Percentiles rank a stretch among this genome's conserved stretches.
Conservation (phyloP, 2,888 invertebrate genomes). For the Augochlorella aurata region DNA sequence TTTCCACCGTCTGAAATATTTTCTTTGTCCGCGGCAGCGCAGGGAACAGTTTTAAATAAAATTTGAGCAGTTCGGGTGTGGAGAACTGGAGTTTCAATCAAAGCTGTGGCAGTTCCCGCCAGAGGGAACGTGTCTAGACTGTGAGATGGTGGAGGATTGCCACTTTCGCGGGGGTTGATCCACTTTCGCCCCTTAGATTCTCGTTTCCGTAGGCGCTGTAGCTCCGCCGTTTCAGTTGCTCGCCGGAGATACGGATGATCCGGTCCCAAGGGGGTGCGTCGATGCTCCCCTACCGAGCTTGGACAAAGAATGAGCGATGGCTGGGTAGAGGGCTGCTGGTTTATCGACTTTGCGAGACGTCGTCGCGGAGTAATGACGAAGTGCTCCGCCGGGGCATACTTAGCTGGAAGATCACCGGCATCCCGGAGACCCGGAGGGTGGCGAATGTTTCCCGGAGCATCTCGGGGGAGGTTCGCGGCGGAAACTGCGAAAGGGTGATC, state of each 20-base stretch:
- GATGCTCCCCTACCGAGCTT: slow-evolving; percentile 17
- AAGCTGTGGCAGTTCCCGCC: slow-evolving; percentile 15
- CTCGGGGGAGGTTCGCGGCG: slow-evolving; percentile 19
- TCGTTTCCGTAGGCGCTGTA: slow-evolving; percentile 24
- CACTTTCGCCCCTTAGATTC: slow-evolving; percentile 28
- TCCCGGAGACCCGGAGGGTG: not conserved
- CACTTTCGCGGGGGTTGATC: slow-evolving; percentile 20
- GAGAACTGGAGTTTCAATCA: slow-evolving; percentile 61
- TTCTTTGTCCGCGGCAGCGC: too few relatives aligned
- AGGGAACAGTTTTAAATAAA: not conserved
- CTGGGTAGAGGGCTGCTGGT: not conserved
- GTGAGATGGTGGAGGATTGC: slow-evolving; percentile 24
- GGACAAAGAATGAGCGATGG: not conserved
- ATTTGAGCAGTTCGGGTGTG: not conserved
- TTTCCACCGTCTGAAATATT: too few relatives aligned
- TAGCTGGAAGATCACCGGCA: slow-evolving; percentile 42
- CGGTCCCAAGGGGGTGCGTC: slow-evolving; percentile 20
- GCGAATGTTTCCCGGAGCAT: slow-evolving; percentile 23
- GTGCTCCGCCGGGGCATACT: slow-evolving; percentile 61
- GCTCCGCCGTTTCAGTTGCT: slow-evolving; percentile 11
- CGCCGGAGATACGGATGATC: slow-evolving; percentile 28
- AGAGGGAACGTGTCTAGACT: slow-evolving; percentile 48
- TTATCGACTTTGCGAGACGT: slow-evolving; percentile 65
- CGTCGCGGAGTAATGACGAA: slow-evolving; percentile 65
- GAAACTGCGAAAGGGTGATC: slow-evolving; percentile 39